Base-by-base conservation (phyloP, 2,888 invertebrate genomes). In the Emmelina monodactyla region DNA sequence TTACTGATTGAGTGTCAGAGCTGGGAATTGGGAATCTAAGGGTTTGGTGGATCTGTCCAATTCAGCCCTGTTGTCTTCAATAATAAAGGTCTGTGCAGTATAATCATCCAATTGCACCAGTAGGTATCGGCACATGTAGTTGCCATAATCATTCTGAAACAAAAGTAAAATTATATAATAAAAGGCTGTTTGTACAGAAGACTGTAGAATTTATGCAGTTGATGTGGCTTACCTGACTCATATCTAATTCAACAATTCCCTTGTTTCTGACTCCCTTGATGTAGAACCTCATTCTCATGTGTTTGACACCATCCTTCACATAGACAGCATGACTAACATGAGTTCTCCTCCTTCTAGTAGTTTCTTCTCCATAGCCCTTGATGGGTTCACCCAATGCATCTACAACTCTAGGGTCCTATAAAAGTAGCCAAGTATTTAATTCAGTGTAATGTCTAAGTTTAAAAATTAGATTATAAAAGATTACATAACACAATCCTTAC, bases 331-430 rank as follows among this genome's bases (percentile, higher is more conserved):
- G 92, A 44, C 90, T 89, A 28, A 94, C 90, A 78, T 93, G 93
- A 43, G 90, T 86, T 29, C 94, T 82, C 41, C 94, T 81, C 28
- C 96, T 88, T 45, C 95, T 81, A 13, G 90, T 82, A 1, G 89
- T 89, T 61, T 92, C 91, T 64, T 95, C 94, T 0, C 96, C 96
- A 66, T 85, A 92, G 1, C 91, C 92, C 63, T 89, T 94, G 19
- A 97, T 90, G 4, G 95, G 94, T 40, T 87, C 81, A n/a, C 97
- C 97, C 35, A 96, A 72, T n/a, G 88, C 84, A 68, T 94, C 91
- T 53, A 87, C 83, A 1, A 96, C 84, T 54, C 88, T 82, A 3
- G 86, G 78, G 70, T 94, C 88, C 72, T 84, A 35, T 13, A 60
- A 62, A 5, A 14, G n/a, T n/a, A n/a, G n/a, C n/a, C n/a, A n/a